phyloP scores from a whole-genome alignment of 2,113 vertebrate species.

The Lathamus discolor region DNA sequence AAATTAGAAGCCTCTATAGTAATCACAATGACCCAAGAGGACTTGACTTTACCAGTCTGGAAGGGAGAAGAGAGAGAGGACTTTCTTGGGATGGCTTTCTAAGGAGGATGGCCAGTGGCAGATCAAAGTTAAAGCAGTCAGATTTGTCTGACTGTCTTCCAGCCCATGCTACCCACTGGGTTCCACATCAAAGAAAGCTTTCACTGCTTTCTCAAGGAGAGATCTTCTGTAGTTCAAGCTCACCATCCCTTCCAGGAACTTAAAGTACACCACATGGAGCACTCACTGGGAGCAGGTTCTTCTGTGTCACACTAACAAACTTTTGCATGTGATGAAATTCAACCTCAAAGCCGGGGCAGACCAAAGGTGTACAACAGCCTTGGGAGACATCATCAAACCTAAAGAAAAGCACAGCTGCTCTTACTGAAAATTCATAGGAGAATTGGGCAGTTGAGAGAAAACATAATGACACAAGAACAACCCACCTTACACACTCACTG shows the following conservation, averaged over 20 bases:
- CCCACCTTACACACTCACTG: background rate
- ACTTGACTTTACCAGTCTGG: background rate
- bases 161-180: background rate
- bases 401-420: background rate
- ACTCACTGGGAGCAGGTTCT: background rate
- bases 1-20: constrained; percentile 15
- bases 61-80: constrained; percentile 13
- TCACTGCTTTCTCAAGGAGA: background rate
- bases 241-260: background rate
- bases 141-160: background rate
- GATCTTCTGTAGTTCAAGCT: background rate
- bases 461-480: background rate
- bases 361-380: background rate
- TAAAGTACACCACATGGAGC: background rate
- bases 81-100: background rate
- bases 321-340: background rate
- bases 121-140: background rate
- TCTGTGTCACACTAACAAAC: background rate
- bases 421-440: background rate
- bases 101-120: background rate
- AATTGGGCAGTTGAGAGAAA: background rate
- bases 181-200: background rate
- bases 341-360: background rate
- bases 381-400: background rate
- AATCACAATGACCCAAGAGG: background rate